Evolutionary conservation across 1,140 invertebrate species (phyloP), one percentile per base, ranked within the genome.

Genomic region (Episyrphus balteatus): DNA sequence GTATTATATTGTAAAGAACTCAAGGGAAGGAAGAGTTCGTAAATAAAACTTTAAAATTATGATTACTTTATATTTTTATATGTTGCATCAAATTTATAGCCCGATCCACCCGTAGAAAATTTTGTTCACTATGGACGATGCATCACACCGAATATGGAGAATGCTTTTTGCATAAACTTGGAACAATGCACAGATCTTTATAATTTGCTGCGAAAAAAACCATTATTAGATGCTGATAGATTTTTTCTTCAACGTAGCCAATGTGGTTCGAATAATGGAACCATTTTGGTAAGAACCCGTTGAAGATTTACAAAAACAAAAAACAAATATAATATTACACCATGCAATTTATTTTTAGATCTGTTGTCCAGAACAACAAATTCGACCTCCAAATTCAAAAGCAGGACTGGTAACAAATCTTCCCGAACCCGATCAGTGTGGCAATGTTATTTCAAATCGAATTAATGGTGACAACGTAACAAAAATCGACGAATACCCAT

Each of bases 401-500:
- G 8, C 21, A 26, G 3, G 21, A 26, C 3, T 26, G 3, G 3
- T 3, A 26, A 8, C 21, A 26, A 26, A 8, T 64, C 2, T 45
- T 67, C 64, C 64, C 1, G 44, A 51, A n/a, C 60, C 59, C 2
- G 61, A 56, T 3, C 56, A 69, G 34, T 76, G 75, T 44, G 74
- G 75, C 1, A 57, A 70, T 14, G 66, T 73, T 26, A 58, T 61
- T 5, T 69, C 68, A 2, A 71, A 77, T 57, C 74, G 73, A 34
- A 79, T 85, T 30, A 73, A 78, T 36, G 79, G 79, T 18, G 82
- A 82, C 6, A 69, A 75, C 41, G 61, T 67, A 14, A 76, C 80
- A 5, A 76, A 76, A 5, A 67, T 83, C 9, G 79, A 79, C 41
- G 80, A 83, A 55, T 84, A 78, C 54, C 80, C 82, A 0, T 85